phyloP scores from a whole-genome alignment of 2,888 invertebrate genomes.

The Cephonodes hylas region DNA sequence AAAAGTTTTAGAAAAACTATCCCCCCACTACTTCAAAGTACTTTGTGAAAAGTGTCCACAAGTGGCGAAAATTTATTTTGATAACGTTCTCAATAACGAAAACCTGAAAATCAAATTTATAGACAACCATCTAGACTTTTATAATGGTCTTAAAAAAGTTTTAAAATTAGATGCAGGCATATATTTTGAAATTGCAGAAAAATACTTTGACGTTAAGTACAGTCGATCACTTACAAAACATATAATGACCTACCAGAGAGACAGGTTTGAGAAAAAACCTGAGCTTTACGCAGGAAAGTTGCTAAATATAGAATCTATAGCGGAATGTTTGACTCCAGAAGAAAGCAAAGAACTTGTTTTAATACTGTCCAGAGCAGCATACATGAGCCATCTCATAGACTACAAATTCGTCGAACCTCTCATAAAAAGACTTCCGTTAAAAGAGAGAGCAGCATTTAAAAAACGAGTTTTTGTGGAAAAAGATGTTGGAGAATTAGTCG shows the following conservation, averaged over 20 bases:
- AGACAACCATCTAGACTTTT: conserved; percentile 31
- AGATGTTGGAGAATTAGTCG: conserved; percentile 23
- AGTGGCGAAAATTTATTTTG: conserved; percentile 47
- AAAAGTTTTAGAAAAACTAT: conserved; percentile 41
- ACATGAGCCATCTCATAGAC: conserved; percentile 40
- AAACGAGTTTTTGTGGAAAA: conserved; percentile 40
- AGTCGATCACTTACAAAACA: conserved; percentile 39
- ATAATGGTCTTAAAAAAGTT: conserved; percentile 40
- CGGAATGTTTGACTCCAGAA: conserved; percentile 36
- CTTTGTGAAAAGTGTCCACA: conserved; percentile 47
- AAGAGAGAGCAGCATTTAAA: conserved; percentile 32
- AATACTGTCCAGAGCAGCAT: conserved; percentile 47
- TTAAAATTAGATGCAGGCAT: conserved; percentile 43
- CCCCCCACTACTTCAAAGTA: conserved; percentile 43
- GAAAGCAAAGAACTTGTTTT: conserved; percentile 49
- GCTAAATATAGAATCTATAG: conserved; percentile 44
- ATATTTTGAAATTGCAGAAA: conserved; percentile 50
- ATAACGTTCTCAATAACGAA: conserved; percentile 34
- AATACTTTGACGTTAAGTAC: conserved; percentile 37
- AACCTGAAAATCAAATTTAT: conserved; percentile 33
- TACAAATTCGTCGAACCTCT: conserved; percentile 48
- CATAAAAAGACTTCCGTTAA: conserved; percentile 28
- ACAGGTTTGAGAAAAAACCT: conserved; percentile 42
- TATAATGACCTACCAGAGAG: conserved; percentile 44
- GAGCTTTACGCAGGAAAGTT: conserved; percentile 49